A percentile compares a stretch with the other conserved stretches of the same genome.
phyloP scores from a whole-genome alignment of 2,888 invertebrate genomes.

The Nipponacmea schrenckii region DNA sequence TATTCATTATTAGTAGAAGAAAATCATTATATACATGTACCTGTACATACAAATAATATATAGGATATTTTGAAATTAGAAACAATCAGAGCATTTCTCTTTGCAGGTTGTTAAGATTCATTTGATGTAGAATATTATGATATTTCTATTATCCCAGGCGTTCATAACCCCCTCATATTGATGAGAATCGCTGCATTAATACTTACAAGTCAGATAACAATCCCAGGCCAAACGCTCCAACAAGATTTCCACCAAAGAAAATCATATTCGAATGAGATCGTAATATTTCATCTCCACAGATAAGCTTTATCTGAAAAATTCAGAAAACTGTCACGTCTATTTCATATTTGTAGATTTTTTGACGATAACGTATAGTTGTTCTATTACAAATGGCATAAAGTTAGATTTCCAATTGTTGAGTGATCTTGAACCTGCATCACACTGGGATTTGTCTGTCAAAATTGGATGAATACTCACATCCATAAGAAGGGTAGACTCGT shows the following conservation, averaged over 20 bases:
- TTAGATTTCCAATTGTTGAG: no score
- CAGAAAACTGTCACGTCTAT: background rate
- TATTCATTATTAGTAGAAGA: background rate
- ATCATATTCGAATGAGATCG: slow-evolving; percentile 8
- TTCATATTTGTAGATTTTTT: background rate
- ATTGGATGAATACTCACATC: slow-evolving; percentile 18
- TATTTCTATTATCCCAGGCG: background rate
- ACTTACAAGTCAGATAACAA: slow-evolving; percentile 8
- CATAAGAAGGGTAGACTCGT: slow-evolving; percentile 13
- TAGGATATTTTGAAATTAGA: no score
- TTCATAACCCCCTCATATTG: no score
- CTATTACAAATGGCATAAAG: background rate
- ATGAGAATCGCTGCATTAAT: no score
- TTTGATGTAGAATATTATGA: no score
- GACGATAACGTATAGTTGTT: background rate
- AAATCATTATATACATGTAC: background rate
- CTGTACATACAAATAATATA: no score
- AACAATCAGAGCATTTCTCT: background rate
- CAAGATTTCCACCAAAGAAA: slow-evolving; percentile 11
- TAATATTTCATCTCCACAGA: background rate
- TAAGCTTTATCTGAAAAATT: slow-evolving; percentile 5
- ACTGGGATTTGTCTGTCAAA: background rate
- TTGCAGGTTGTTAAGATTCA: no score
- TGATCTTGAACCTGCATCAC: no score
- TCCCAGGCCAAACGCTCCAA: slow-evolving; percentile 11